Conservation (phyloP, 1,140 invertebrate species). For the honey bee (Apis mellifera) region Amel_HAv3.1 CM009942.2:5919501-5920000, state of each 20-base stretch:
- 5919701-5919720: slow-evolving; percentile 37
- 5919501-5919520: slow-evolving; percentile 11
- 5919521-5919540: too few relatives aligned
- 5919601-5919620: not conserved
- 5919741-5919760: not conserved
- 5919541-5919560: not conserved
- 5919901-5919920: too few relatives aligned
- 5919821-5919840: too few relatives aligned
- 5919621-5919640: slow-evolving; percentile 51
- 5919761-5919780: too few relatives aligned
- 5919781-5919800: too few relatives aligned
- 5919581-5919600: slow-evolving; percentile 18
- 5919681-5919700: slow-evolving; percentile 36
- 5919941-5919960: too few relatives aligned
- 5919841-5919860: not conserved
- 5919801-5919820: too few relatives aligned
- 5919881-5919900: too few relatives aligned
- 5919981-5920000: too few relatives aligned
- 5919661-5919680: not conserved
- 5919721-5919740: slow-evolving; percentile 5
- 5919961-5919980: too few relatives aligned
- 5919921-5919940: too few relatives aligned
- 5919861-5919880: not conserved
- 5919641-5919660: slow-evolving; percentile 42
- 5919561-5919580: not conserved